Evolutionary conservation across 2,888 invertebrate genomes (phyloP), one percentile per base, ranked within the genome.

Genomic region (Coenonympha glycerion): DNA sequence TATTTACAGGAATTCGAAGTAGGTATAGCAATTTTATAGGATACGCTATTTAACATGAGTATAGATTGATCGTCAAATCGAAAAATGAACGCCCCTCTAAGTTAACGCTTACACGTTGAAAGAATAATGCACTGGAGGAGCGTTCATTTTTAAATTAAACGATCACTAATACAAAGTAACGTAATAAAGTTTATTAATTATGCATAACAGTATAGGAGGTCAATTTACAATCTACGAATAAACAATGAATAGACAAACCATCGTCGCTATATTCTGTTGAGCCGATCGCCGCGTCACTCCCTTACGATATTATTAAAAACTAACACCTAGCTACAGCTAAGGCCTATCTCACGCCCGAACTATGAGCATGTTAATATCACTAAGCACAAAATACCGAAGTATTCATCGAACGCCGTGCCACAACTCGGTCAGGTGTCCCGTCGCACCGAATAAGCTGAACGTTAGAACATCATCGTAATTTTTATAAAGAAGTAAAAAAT

Each of bases 341-440:
- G 71, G 68, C 74, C 78, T 85, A 85, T 76, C 76, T 79, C 84
- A 83, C 82, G 79, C 83, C 79, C 76, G 78, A 79, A 63, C 84
- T 84, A 85, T 85, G 84, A 85, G 85, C 85, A 77, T 80, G 77
- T 76, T 70, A 71, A 72, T 81, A 84, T 83, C 79, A 82, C 84
- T 85, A 84, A 84, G 83, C 84, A 74, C 71, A 76, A 73, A 75
- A 73, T 72, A 76, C 73, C 66, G 63, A 66, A 62, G 66, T 70
- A 71, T 63, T 65, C 64, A 68, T 65, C 66, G 62, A 68, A 74
- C 68, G 69, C 65, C 62, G 69, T 69, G 71, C 70, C 62, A 66
- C 62, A 63, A 63, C 68, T 53, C 64, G 53, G 49, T 59, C 53
- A 61, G 65, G 61, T 67, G 63, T 60, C 60, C 58, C 60, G 68